Conservation (phyloP, 2,113 vertebrate genomes). For the Cichladusa arquata region DNA sequence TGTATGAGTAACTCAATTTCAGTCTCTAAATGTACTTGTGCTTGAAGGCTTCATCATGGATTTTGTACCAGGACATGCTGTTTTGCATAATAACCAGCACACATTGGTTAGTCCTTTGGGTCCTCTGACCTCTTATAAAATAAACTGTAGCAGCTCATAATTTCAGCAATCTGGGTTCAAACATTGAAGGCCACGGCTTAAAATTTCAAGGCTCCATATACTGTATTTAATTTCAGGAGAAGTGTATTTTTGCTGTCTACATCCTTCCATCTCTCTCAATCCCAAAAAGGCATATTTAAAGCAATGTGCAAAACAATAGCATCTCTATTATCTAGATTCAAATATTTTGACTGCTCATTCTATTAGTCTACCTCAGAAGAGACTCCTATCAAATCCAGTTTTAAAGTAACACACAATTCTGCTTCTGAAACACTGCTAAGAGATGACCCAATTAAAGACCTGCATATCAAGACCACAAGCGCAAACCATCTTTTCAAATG, state of each 20-base stretch:
- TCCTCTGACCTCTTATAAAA: constrained; percentile 2
- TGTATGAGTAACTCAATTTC: not conserved
- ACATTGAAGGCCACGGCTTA: not conserved
- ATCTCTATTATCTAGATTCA: not conserved
- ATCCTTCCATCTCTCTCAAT: not conserved
- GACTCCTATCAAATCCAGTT: not conserved
- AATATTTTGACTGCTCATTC: not conserved
- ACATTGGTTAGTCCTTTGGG: not conserved
- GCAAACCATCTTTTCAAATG: not conserved
- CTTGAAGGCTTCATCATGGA: not conserved
- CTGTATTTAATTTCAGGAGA: not conserved
- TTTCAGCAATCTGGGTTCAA: not conserved
- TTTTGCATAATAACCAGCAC: not conserved
- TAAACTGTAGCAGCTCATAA: not conserved
- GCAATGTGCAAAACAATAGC: not conserved
- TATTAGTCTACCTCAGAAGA: not conserved
- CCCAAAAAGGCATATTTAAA: not conserved
- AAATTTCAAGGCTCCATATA: not conserved
- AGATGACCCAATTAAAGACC: not conserved
- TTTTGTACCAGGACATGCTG: not conserved
- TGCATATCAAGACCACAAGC: not conserved
- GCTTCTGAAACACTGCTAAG: not conserved
- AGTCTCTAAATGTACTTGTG: not conserved
- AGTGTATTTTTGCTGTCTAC: not conserved
- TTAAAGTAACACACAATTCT: not conserved